These are phyloP conservation scores for Umimayanthus chanpuru DNA, from an alignment of 92 coral and sea anemone genomes.

Conservation along the genomic window DNA sequence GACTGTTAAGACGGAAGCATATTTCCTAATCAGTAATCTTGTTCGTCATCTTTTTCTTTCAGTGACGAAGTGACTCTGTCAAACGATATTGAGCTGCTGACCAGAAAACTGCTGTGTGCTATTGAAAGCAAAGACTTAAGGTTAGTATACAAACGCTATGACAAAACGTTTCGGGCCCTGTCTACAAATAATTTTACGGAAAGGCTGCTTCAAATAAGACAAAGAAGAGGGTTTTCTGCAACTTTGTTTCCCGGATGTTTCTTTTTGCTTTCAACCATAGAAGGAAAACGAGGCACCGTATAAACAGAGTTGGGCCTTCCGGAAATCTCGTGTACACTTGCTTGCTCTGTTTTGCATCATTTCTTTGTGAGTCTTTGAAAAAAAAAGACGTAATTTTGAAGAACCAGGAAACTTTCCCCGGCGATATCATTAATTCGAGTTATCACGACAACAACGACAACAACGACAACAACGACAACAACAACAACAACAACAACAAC, in stretches of 20 bases:
- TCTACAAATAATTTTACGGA: background rate
- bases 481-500: too few species aligned
- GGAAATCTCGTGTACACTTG: background rate
- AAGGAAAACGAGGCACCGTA: too few species aligned
- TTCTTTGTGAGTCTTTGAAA: too few species aligned
- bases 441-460: too few species aligned
- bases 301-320: too few species aligned
- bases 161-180: background rate
- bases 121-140: slow-evolving; percentile 72
- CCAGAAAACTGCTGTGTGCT: slow-evolving; percentile 62
- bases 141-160: slow-evolving; percentile 14
- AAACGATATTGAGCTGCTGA: slow-evolving; percentile 45
- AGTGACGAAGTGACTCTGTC: slow-evolving; percentile 31
- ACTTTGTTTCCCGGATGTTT: background rate
- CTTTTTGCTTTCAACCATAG: background rate
- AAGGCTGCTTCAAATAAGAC: background rate
- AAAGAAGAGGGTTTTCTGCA: background rate
- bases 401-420: background rate
- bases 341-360: background rate
- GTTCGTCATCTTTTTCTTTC: too few species aligned
- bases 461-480: too few species aligned
- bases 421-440: too few species aligned
- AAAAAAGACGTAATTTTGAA: background rate
- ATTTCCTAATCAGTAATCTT: too few species aligned
- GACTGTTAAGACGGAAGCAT: too few species aligned